A percentile compares a stretch with the other conserved stretches of the same genome.
Evolutionary conservation across 2,113 vertebrate species (phyloP).

Genomic region (Gasterosteus aculeatus): DNA sequence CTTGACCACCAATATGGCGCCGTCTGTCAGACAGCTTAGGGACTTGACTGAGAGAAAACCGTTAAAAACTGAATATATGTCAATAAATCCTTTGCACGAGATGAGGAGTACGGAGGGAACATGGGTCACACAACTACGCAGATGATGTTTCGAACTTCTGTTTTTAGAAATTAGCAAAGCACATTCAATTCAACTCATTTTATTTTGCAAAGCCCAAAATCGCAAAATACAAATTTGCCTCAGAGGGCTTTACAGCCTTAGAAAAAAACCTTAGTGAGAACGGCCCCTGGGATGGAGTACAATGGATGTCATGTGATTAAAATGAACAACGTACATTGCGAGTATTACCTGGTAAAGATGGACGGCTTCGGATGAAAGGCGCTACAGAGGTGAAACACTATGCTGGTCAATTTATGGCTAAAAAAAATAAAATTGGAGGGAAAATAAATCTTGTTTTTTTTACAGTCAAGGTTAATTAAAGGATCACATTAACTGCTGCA

Average conservation of each 20-base stretch:
- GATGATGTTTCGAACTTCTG: background rate
- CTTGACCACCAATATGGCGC: conserved; percentile 25
- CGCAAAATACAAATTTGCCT: no score
- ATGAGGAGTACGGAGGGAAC: background rate
- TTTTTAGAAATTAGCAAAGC: background rate
- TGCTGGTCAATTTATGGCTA: background rate
- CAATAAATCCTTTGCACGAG: conserved; percentile 1
- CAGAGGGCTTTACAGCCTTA: no score
- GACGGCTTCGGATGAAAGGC: background rate
- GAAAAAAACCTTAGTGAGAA: no score
- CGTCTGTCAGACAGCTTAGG: background rate
- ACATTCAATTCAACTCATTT: no score
- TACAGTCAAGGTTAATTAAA: conserved; percentile 4
- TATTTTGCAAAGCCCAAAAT: no score
- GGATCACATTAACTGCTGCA: background rate
- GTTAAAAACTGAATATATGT: conserved; percentile 17
- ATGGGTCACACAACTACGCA: background rate
- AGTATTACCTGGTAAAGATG: background rate
- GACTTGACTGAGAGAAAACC: conserved; percentile 11
- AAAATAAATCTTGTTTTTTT: background rate
- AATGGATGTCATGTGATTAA: no score
- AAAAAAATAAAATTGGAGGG: background rate
- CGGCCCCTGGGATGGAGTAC: no score
- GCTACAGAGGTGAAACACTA: background rate
- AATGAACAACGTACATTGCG: background rate